phyloP scores from a whole-genome alignment of 1,140 invertebrate genomes.

The Psilanteris sp. region DNA sequence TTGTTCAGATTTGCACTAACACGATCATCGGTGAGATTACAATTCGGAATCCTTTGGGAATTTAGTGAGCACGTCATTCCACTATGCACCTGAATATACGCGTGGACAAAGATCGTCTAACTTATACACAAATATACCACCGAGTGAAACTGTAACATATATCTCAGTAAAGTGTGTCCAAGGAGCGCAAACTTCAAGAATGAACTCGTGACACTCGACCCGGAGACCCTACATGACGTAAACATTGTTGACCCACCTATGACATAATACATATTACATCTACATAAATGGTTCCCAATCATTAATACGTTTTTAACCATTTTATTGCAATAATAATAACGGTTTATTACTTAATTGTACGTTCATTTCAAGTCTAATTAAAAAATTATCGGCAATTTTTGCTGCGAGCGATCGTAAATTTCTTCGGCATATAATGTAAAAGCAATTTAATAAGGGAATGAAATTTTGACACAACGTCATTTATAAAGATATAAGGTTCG shows the following conservation, averaged over 20 bases:
- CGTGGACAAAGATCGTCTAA: constrained; percentile 10
- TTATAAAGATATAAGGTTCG: constrained; percentile 33
- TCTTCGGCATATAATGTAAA: too few relatives aligned
- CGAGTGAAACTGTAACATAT: constrained; percentile 64
- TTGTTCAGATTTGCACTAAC: constrained; percentile 21
- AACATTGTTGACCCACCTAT: constrained; percentile 77
- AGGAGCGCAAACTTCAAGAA: constrained; percentile 77
- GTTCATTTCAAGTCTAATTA: too few relatives aligned
- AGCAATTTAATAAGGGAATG: constrained; percentile 5
- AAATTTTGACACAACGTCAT: constrained; percentile 24
- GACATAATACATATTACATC: constrained; percentile 74
- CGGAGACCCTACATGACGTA: constrained; percentile 68
- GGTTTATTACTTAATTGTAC: too few relatives aligned
- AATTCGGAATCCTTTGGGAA: constrained; percentile 67
- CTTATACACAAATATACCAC: constrained; percentile 42
- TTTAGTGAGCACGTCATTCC: constrained; percentile 55
- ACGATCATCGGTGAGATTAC: constrained; percentile 55
- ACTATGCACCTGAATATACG: constrained; percentile 13
- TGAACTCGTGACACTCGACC: constrained; percentile 73
- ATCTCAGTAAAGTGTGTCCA: constrained; percentile 70
- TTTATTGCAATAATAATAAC: too few relatives aligned
- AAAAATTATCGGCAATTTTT: too few relatives aligned
- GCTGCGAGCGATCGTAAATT: too few relatives aligned
- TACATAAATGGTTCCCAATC: constrained; percentile 72
- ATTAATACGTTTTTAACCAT: constrained; percentile 8